phyloP scores from a whole-genome alignment of 2,888 invertebrate genomes.

The Dolomedes plantarius region DNA sequence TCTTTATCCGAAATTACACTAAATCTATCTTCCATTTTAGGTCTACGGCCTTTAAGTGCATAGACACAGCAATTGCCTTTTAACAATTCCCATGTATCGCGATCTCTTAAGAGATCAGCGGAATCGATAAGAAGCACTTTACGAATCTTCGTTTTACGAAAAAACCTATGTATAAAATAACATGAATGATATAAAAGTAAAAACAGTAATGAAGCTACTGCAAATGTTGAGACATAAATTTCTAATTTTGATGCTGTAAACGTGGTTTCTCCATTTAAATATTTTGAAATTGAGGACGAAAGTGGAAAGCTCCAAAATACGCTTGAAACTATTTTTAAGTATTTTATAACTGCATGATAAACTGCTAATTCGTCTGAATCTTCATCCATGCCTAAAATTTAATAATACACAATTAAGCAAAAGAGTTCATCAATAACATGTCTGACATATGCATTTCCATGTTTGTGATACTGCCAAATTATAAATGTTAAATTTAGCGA shows the following conservation, averaged over 20 bases:
- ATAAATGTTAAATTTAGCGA: too few species aligned
- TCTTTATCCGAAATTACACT: constrained; percentile 90
- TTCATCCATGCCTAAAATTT: constrained; percentile 87
- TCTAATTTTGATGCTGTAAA: constrained; percentile 84
- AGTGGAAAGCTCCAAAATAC: constrained; percentile 86
- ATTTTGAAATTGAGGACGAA: constrained; percentile 81
- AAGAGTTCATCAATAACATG: not conserved
- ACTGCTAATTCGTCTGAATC: constrained; percentile 91
- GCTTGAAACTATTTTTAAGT: constrained; percentile 89
- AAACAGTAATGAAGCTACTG: constrained; percentile 80
- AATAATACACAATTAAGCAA: not conserved
- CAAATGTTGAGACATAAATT: constrained; percentile 84
- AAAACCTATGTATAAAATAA: constrained; percentile 83
- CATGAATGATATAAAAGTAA: constrained; percentile 66
- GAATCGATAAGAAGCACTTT: constrained; percentile 44
- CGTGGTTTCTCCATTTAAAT: constrained; percentile 20
- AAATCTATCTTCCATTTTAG: constrained; percentile 96
- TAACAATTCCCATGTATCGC: constrained; percentile 82
- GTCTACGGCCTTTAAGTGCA: constrained; percentile 91
- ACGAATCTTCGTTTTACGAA: constrained; percentile 80
- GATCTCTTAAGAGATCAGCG: constrained; percentile 22
- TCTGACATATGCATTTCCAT: not conserved
- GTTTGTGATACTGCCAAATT: not conserved
- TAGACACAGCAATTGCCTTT: constrained; percentile 86
- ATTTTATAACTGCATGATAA: constrained; percentile 90